phyloP scores from a whole-genome alignment of 2,113 vertebrate genomes.

The Heterochromis multidens region DNA sequence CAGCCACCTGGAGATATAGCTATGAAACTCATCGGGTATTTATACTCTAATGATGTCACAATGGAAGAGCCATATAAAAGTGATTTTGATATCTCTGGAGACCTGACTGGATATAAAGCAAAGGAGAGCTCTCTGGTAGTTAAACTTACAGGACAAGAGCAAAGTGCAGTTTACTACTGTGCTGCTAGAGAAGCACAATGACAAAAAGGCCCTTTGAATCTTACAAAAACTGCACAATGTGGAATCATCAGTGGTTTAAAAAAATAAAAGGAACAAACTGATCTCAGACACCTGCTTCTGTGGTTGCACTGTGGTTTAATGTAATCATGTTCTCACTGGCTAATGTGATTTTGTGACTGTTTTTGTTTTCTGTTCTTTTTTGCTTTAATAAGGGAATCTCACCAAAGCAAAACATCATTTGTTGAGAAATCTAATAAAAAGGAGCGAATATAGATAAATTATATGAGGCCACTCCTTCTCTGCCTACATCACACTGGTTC shows the following conservation, averaged over 20 bases:
- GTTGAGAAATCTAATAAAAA: neutral
- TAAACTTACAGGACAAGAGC: neutral
- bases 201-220: neutral
- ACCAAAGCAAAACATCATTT: neutral
- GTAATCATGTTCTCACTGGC: neutral
- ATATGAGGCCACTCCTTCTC: neutral
- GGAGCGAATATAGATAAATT: neutral
- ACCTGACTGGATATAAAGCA: neutral
- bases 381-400: fast-evolving
- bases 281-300: neutral
- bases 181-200: slow-evolving; percentile 29
- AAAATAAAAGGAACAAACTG: neutral
- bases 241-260: neutral
- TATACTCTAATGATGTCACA: neutral
- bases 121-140: slow-evolving; percentile 5
- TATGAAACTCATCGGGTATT: slow-evolving; percentile 45
- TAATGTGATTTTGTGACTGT: neutral
- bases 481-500: neutral
- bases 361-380: neutral
- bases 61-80: slow-evolving; percentile 3
- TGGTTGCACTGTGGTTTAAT: neutral
- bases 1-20: slow-evolving; percentile 17
- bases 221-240: slow-evolving; percentile 17
- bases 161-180: slow-evolving; percentile 45
- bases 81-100: slow-evolving; percentile 12